Base-by-base conservation (phyloP, 2,797 vertebrate species). In the Morelia viridis region DNA sequence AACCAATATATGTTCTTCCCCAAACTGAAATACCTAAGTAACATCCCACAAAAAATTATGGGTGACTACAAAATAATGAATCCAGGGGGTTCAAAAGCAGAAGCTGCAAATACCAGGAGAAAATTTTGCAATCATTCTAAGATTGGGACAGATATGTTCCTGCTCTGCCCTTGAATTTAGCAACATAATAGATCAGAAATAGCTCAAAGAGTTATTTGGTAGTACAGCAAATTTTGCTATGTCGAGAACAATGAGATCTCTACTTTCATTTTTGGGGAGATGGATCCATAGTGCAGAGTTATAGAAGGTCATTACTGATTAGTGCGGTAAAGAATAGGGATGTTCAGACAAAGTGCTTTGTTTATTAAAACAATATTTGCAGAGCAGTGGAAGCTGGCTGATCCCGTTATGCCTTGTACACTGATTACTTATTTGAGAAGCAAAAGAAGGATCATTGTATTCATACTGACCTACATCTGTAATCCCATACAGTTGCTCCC, bases 111-210 rank as follows among this genome's bases (percentile, higher is more conserved):
- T 62, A 50, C 65, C 88, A n/a, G 41, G 46, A 80, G 19, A 46
- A 84, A 24, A 46, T 64, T 80, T 87, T 92, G 92, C 68, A 87
- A 76, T 41, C n/a, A 17, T 60, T 17, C 26, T 58, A 90, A 80
- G 26, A 64, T 5, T 92, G 65, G 64, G 65, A 90, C 46, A 86
- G n/a, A 89, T 61, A 58, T 65, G 24, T n/a, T 90, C n/a, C 88
- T 90, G 87, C 4, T 58, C 53, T n/a, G 17, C 13, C n/a, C 31
- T 71, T 89, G 53, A 85, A 24, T 57, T 50, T 8, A 24, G 24
- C 6, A 12, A 13, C 10, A 56, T 1, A 15, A 17, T 9, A n/a
- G 24, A 35, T 80, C 17, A 83, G 76, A 87, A 62, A 83, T n/a
- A 28, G 19, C 46, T 41, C 46, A 83, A 76, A 17, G 19, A 87